These are phyloP conservation scores for Podotricha telesiphe DNA, from an alignment of 2,888 invertebrate genomes.

Conservation along the genomic window DNA sequence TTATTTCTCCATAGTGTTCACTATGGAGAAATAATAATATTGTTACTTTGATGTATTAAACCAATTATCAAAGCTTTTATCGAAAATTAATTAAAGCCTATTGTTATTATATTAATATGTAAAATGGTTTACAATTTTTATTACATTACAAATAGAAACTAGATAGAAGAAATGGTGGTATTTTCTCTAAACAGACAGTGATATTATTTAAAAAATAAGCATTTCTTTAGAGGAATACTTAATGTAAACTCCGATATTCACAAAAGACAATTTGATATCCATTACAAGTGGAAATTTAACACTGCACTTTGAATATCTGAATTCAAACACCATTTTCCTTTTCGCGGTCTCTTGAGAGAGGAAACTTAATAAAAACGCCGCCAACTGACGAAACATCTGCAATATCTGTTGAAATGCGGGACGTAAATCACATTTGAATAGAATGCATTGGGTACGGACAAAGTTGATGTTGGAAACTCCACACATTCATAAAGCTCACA, in stretches of 20 bases:
- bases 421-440: constrained; percentile 65
- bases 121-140: too few species aligned
- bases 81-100: too few species aligned
- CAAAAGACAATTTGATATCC: constrained; percentile 24
- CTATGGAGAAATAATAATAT: too few species aligned
- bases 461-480: constrained; percentile 63
- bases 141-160: too few species aligned
- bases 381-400: constrained; percentile 63
- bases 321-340: constrained; percentile 44
- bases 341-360: constrained; percentile 42
- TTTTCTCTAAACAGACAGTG: too few species aligned
- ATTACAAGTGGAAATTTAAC: constrained; percentile 43
- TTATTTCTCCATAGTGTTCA: too few species aligned
- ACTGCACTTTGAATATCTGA: constrained; percentile 41
- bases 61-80: too few species aligned
- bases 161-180: too few species aligned
- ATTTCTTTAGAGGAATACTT: too few species aligned
- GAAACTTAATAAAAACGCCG: constrained; percentile 60
- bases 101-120: too few species aligned
- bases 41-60: too few species aligned
- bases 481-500: constrained; percentile 50
- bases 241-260: not conserved
- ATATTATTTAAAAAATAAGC: too few species aligned
- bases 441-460: constrained; percentile 62
- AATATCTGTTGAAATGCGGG: constrained; percentile 63